Base-by-base conservation (phyloP, 1,140 invertebrate species). In the Brachionus asplanchnoidis region DNA sequence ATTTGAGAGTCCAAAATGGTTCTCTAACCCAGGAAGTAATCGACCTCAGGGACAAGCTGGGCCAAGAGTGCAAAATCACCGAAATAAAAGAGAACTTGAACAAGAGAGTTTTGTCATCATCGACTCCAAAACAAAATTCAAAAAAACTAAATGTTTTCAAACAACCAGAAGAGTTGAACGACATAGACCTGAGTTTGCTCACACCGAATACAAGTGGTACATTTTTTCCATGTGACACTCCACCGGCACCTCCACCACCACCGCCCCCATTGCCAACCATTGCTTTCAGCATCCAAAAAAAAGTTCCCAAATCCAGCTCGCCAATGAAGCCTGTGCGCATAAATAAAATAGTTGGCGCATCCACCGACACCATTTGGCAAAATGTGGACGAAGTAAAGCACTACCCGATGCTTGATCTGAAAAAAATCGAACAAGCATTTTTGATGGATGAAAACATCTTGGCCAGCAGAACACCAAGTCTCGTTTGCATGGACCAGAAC, bases 381-480 rank as follows among this genome's bases (percentile, higher is more conserved):
- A 50, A 17, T 50, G 73, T 77, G 20, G 73, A 77, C 26, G 73
- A 77, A 26, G 40, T 20, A 9, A 46, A 77, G 46, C 42, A 77
- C 42, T 77, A 77, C 26, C 50, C 73, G 9, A 26, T 20, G 44
- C 46, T 77, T 50, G 73, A 77, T 77, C 42, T 77, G 17, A 77
- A 77, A 50, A 50, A 46, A 77, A 77, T 77, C 28, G 73, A 77
- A 46, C n/a, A 77, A 50, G 73, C 73, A 14, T 77, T 77, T 77
- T 77, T 20, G 6, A 36, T 77, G 42, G 20, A 20, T 12, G 23
- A 36, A 8, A 8, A 77, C 26, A 20, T 1, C 4, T 20, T 42
- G 68, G 12, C 73, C 26, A 46, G 8, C 20, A 77, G 46, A 32
- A 14, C 73, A 77, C 14, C 73, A 2, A 77, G 73, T 53, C 73